Evolutionary conservation across 2,888 invertebrate genomes (phyloP).

Genomic region (Microctonus brassicae): DNA sequence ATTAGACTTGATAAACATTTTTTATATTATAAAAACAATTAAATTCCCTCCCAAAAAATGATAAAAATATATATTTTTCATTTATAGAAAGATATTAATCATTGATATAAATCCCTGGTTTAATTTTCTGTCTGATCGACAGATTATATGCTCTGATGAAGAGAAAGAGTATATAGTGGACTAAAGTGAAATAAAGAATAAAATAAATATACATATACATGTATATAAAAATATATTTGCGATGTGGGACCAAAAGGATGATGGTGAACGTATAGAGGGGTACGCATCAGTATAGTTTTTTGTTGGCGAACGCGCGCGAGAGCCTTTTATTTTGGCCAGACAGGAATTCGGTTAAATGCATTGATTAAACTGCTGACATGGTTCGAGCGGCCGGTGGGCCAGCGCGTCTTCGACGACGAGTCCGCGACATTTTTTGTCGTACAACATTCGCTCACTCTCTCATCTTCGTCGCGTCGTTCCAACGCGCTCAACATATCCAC

Average conservation of each 20-base stretch:
- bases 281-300: conserved; percentile 59
- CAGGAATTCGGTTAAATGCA: conserved; percentile 70
- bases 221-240: not conserved
- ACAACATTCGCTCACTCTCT: conserved; percentile 39
- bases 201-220: not conserved
- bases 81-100: too few species aligned
- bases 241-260: not conserved
- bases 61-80: too few species aligned
- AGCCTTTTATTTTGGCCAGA: conserved; percentile 69
- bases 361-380: conserved; percentile 69
- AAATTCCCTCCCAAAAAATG: too few species aligned
- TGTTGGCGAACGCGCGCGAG: conserved; percentile 57
- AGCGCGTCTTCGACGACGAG: conserved; percentile 60
- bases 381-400: conserved; percentile 65
- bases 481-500: not conserved
- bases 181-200: not conserved
- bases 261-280: conserved; percentile 26
- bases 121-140: not conserved
- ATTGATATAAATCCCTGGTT: not conserved
- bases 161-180: not conserved
- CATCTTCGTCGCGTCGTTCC: not conserved
- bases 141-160: conserved; percentile 10
- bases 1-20: too few species aligned
- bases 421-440: conserved; percentile 57
- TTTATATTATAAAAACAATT: too few species aligned